Base-by-base conservation (phyloP, 2,888 invertebrate species). In the Patella ulyssiponensis region DNA sequence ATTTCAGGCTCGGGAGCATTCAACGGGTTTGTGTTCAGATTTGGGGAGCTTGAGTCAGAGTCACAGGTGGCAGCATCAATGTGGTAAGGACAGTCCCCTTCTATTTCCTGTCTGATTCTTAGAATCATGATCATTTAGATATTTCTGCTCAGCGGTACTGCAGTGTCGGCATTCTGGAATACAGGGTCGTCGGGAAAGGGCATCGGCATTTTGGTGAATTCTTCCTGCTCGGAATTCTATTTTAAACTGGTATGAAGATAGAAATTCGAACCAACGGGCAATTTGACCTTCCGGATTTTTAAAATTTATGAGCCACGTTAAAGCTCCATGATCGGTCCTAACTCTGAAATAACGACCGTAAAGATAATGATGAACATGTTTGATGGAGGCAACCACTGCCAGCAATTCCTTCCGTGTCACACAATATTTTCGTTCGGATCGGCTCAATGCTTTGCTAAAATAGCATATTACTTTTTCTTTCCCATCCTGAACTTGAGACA, bases 401-500 rank as follows among this genome's bases (percentile, higher is more conserved):
- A 86, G 64, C 15, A 82, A 54, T 58, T 58, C 58, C 58, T n/a
- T 58, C 7, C 58, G 15, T 9, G 58, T 58, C 58, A 58, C 58
- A 17, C 58, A 58, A 58, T 58, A 17, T 58, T 58, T 15, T 4
- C 58, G 15, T 58, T 58, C 58, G 4, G 77, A 81, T 84, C 76
- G 73, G 4, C 78, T 64, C 17, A 84, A 69, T 3, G 80, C 58
- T 15, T 78, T 77, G 20, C 82, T 81, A 3, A 78, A 76, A 73
- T 80, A 84, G 0, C 83, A 73, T 11, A 84, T 79, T 7, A 79
- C 80, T n/a, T 71, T 80, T 75, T 81, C 84, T 3, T 69, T 56
- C 0, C 81, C 82, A 12, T 79, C 74, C 58, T 84, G 83, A 0
- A 86, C 74, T 64, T 85, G 84, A 2, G 73, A 70, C 0, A 83